Percentiles rank a stretch among this genome's conserved stretches.
Conservation (phyloP, 2,797 vertebrate genomes). For the Eulemur coronatus region DNA sequence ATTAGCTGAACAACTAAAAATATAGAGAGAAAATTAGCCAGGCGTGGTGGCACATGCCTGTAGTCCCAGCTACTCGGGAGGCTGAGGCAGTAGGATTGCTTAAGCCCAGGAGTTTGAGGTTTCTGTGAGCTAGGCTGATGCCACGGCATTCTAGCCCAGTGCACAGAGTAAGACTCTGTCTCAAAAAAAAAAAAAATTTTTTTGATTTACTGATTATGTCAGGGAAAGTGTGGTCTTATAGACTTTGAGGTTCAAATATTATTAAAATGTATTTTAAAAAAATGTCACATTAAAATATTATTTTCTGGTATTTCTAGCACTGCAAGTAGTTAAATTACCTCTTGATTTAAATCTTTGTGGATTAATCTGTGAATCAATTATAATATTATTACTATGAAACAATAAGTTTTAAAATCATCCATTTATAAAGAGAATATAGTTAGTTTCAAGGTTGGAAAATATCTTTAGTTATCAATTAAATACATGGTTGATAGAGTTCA, state of each 20-base stretch:
- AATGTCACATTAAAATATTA: neutral
- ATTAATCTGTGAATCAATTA: neutral
- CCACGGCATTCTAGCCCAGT: accelerated
- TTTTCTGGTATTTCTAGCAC: neutral
- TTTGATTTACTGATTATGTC: neutral
- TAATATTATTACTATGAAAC: neutral
- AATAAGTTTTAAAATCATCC: conserved; percentile 6
- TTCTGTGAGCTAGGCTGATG: no score
- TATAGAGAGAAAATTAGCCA: no score
- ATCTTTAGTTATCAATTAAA: conserved; percentile 47
- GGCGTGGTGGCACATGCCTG: no score
- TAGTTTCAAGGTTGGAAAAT: neutral
- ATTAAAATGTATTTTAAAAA: neutral
- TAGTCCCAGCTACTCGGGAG: no score
- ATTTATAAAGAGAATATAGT: neutral
- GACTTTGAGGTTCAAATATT: neutral
- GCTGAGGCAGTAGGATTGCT: no score
- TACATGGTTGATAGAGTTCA: neutral
- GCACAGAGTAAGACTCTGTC: no score
- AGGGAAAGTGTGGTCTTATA: neutral
- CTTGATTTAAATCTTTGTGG: neutral
- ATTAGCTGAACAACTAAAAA: no score
- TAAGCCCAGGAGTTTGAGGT: no score
- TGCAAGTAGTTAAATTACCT: neutral
- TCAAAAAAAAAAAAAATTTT: neutral